Evolutionary conservation across 2,888 invertebrate genomes (phyloP), one percentile per base, ranked within the genome.

Genomic region (Dione vanillae): DNA sequence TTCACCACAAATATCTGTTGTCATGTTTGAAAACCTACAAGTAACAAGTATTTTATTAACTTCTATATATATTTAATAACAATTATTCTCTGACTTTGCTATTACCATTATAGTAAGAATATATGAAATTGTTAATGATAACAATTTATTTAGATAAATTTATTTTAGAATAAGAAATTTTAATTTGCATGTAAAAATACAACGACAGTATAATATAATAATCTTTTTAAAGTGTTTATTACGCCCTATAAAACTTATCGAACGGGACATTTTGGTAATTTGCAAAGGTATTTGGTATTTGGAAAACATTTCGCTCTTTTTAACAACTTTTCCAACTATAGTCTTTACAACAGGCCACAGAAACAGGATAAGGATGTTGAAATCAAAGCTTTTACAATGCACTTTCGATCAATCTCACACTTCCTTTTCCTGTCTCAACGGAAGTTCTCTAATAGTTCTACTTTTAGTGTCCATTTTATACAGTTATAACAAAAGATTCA

Each of bases 391-490:
- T 71, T 58, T 72, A 75, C 74, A 76, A 80, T 80, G 76, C 76
- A 77, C 76, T 76, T 87, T 87, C 86, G 84, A 86, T 88, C 86
- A 85, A 79, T 75, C 74, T 80, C 75, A 84, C 83, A 89, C 92
- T 94, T 94, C 94, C 94, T 94, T 91, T 94, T 94, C 94, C 94
- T 94, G 94, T 93, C 84, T 78, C 70, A 75, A 76, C 82, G 82
- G 82, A 82, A 82, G 82, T 82, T 77, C 75, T 67, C 71, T 75
- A 75, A 69, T 74, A 72, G 68, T 68, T 65, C 61, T 72, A 56
- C 16, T 68, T 75, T 75, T 74, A 71, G 56, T 47, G 43, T 72
- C 59, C 65, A 51, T 52, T 69, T 69, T 51, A 51, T 40, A 45
- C 11, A 72, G 64, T 68, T 65, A 64, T 61, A 65, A 59, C 16